These are phyloP conservation scores for Xiphophorus couchianus DNA, from an alignment of 2,113 vertebrate species.

Conservation along the genomic window DNA sequence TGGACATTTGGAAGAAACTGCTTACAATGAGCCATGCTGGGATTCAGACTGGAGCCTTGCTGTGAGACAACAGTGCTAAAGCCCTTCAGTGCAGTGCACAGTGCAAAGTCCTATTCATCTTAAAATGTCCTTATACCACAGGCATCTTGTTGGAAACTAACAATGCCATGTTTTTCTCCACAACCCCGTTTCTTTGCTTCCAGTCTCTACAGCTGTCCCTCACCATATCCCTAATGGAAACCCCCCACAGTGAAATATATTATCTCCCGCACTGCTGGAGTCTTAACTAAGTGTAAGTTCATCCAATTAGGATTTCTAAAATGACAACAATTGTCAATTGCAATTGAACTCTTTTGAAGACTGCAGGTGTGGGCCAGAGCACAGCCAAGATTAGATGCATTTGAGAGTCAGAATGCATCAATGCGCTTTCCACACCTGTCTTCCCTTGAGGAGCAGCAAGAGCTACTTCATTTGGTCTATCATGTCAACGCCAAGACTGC, in stretches of 20 bases:
- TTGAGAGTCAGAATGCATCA: constrained; percentile 39
- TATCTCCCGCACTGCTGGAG: constrained; percentile 41
- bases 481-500: constrained; percentile 12
- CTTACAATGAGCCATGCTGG: background rate
- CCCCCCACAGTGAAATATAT: constrained; percentile 34
- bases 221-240: constrained; percentile 34
- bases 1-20: background rate
- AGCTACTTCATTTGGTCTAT: constrained; percentile 37
- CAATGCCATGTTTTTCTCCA: background rate
- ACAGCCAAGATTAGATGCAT: constrained; percentile 30
- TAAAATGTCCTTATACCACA: background rate
- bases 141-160: constrained; percentile 10
- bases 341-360: constrained; percentile 20
- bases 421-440: constrained; percentile 49
- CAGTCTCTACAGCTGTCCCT: constrained; percentile 28
- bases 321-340: constrained; percentile 37
- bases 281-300: constrained; percentile 62
- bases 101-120: background rate
- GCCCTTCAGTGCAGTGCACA: no score
- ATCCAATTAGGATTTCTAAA: constrained; percentile 52
- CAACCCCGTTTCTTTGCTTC: constrained; percentile 4
- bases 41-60: background rate
- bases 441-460: constrained; percentile 45
- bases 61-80: background rate
- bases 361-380: constrained; percentile 13